A percentile compares a stretch with the other conserved stretches of the same genome.
Evolutionary conservation across 2,797 vertebrate species (phyloP).

Genomic region (Rhabdophis nuchalis): DNA sequence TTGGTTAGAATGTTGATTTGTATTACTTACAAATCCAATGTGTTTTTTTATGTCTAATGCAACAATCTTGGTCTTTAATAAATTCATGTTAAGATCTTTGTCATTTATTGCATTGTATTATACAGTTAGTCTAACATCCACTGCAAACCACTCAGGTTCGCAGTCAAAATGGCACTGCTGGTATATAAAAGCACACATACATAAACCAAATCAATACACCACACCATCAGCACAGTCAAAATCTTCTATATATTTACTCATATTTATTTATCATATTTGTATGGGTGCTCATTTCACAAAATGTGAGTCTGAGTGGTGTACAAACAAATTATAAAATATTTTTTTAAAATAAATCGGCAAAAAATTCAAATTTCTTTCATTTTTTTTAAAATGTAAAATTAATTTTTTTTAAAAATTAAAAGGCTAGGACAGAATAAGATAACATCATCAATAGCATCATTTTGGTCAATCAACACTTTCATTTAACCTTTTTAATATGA

Average conservation of each 20-base stretch:
- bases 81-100: not conserved
- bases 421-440: not conserved
- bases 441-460: not conserved
- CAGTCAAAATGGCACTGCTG: not conserved
- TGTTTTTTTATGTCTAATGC: not conserved
- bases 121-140: not conserved
- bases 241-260: not conserved
- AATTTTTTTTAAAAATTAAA: not conserved
- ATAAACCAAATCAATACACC: not conserved
- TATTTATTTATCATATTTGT: not conserved
- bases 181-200: not conserved
- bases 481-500: not conserved
- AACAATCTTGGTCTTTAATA: not conserved
- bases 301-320: not conserved
- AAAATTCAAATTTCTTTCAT: too few species aligned
- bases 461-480: not conserved
- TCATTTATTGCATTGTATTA: not conserved
- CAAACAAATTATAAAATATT: not conserved
- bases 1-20: not conserved
- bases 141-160: not conserved
- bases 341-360: not conserved
- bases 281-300: not conserved
- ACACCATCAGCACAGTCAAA: not conserved
- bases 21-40: not conserved
- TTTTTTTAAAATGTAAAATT: too few species aligned